Evolutionary conservation across 2,888 invertebrate genomes (phyloP).

Genomic region (Actias luna): DNA sequence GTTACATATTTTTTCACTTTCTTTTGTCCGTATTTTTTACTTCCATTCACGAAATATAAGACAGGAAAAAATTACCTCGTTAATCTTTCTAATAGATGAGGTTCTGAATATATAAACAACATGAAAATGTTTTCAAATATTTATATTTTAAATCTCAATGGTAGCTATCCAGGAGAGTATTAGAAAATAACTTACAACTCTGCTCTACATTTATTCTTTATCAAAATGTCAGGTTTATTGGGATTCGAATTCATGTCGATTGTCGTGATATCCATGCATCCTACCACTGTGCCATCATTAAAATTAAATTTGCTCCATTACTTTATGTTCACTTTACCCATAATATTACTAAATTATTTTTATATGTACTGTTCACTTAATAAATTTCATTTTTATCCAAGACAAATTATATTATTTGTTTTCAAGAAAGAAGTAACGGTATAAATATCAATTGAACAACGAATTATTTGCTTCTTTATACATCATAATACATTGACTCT

Average conservation of each 20-base stretch:
- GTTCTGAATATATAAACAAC: conserved; percentile 27
- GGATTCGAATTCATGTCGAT: too few species aligned
- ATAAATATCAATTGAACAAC: too few species aligned
- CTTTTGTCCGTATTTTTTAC: conserved; percentile 27
- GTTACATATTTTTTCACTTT: conserved; percentile 34
- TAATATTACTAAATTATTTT: not conserved
- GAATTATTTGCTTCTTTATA: not conserved
- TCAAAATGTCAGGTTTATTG: too few species aligned
- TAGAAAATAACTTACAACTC: too few species aligned
- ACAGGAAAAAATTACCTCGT: conserved; percentile 20
- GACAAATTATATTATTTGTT: not conserved
- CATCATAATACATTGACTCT: not conserved
- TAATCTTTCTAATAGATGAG: conserved; percentile 21
- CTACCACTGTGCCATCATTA: too few species aligned
- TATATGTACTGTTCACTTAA: not conserved
- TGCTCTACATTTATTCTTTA: too few species aligned
- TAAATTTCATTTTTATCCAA: not conserved
- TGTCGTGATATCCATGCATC: too few species aligned
- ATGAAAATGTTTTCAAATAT: conserved; percentile 17
- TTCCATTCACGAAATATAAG: conserved; percentile 48
- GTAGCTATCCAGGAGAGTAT: too few species aligned
- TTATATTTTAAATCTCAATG: too few species aligned
- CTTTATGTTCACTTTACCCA: too few species aligned
- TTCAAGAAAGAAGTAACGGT: not conserved
- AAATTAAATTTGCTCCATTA: too few species aligned